These are phyloP conservation scores for Leptinotarsa defecta DNA, from an alignment of 1,140 invertebrate species.

Conservation along the genomic window DNA sequence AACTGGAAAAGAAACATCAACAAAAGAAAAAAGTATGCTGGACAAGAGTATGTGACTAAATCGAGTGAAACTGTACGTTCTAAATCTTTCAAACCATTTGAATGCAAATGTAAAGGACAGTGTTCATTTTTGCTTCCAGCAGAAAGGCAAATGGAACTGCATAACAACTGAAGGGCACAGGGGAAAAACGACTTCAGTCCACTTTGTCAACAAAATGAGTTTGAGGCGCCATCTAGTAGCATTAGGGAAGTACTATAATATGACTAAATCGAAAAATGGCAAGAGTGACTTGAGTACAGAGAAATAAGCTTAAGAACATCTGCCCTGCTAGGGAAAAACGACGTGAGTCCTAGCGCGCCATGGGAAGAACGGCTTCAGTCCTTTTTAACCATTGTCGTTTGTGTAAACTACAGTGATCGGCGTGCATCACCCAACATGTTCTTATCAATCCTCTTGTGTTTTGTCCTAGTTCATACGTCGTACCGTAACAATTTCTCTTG, in stretches of 20 bases:
- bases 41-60: constrained; percentile 8
- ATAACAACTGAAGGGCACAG: background rate
- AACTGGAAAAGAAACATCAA: background rate
- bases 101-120: constrained; percentile 5
- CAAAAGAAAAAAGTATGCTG: background rate
- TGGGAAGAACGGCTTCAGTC: too few species aligned
- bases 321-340: background rate
- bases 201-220: background rate
- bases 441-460: background rate
- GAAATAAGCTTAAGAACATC: background rate
- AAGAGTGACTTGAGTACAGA: background rate
- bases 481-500: too few species aligned
- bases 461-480: background rate
- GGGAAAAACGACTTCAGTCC: constrained; percentile 22
- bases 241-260: background rate
- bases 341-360: too few species aligned
- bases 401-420: background rate
- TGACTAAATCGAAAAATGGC: background rate
- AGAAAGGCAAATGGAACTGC: too few species aligned
- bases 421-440: background rate
- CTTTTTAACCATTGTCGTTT: background rate
- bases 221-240: background rate
- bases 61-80: background rate
- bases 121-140: background rate
- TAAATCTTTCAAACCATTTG: constrained; percentile 3